These are phyloP conservation scores for Dryoscopus gambensis DNA, from an alignment of 2,113 vertebrate genomes.

Conservation along the genomic window DNA sequence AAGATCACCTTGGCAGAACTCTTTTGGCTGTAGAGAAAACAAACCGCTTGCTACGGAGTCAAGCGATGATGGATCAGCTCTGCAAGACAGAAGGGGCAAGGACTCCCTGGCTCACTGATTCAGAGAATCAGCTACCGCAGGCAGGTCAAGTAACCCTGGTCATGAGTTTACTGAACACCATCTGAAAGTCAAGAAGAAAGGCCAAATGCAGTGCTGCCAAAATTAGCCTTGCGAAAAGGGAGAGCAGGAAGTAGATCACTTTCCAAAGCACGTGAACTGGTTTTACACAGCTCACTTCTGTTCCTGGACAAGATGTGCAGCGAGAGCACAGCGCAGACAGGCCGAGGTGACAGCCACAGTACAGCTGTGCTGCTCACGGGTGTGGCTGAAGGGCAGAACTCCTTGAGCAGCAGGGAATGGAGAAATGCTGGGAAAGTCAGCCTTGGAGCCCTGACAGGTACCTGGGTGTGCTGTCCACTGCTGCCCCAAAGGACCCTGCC, in stretches of 20 bases:
- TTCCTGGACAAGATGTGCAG: not conserved
- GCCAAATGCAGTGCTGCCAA: not conserved
- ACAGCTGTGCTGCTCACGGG: fast-evolving
- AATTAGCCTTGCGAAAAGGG: not conserved
- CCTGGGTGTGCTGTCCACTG: not conserved
- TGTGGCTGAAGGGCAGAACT: not conserved
- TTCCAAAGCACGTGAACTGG: not conserved
- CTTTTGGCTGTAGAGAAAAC: not conserved
- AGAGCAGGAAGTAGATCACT: not conserved
- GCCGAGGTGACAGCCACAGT: not conserved
- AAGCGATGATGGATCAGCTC: not conserved
- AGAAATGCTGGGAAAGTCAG: not conserved
- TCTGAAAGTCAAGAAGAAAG: not conserved
- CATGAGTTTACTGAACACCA: not conserved
- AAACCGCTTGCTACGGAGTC: not conserved
- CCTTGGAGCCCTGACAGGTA: not conserved
- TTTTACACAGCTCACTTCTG: not conserved
- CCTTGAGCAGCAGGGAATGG: not conserved
- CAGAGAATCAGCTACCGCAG: not conserved
- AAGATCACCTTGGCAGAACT: not conserved
- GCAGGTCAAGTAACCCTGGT: not conserved
- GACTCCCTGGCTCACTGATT: not conserved
- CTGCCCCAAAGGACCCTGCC: not conserved
- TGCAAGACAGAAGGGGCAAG: not conserved
- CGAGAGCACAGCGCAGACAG: not conserved